These are phyloP conservation scores for Protosalanx chinensis DNA, from an alignment of 2,797 vertebrate species.

Conservation along the genomic window DNA sequence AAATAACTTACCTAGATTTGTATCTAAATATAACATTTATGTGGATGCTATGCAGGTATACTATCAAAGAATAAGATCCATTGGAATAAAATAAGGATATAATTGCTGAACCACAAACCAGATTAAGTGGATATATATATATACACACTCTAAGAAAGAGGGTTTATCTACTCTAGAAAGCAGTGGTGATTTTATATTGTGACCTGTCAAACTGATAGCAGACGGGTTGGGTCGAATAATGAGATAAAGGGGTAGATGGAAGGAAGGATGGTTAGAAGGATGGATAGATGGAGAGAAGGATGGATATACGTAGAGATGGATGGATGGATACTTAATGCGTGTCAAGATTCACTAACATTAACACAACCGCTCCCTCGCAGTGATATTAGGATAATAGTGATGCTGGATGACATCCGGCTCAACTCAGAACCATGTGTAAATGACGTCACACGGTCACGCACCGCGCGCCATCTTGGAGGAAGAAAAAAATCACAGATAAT, in stretches of 20 bases:
- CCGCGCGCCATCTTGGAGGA: conserved; percentile 89
- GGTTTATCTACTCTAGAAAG: no score
- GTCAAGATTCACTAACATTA: neutral
- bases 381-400: neutral
- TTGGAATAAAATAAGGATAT: no score
- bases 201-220: neutral
- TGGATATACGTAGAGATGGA: neutral
- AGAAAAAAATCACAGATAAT: conserved; percentile 79
- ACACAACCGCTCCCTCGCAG: neutral
- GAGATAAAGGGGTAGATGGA: neutral
- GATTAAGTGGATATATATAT: no score
- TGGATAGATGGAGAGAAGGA: neutral
- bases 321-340: neutral
- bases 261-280: neutral
- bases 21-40: no score
- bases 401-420: conserved; percentile 14
- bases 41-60: no score
- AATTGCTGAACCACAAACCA: no score
- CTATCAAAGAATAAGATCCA: no score
- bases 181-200: neutral
- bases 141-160: no score
- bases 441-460: conserved; percentile 87
- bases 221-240: neutral
- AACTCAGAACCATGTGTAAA: conserved; percentile 68
- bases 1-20: neutral